Evolutionary conservation across 2,113 vertebrate species (phyloP).

Genomic region (Monarcha castaneiventris): DNA sequence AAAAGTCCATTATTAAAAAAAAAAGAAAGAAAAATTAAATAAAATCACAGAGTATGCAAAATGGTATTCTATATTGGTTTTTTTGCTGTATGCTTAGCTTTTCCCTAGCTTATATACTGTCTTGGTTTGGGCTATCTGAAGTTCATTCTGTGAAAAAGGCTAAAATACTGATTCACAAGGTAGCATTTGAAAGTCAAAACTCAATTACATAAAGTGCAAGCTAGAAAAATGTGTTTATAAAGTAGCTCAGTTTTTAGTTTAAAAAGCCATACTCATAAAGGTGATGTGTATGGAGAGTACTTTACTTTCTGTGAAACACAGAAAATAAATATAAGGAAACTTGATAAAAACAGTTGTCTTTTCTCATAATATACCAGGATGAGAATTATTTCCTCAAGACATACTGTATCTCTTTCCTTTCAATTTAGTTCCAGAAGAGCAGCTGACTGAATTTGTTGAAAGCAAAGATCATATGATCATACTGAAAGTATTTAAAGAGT

Average conservation of each 20-base stretch:
- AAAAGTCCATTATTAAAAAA: background rate
- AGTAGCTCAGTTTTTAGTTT: background rate
- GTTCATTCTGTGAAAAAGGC: background rate
- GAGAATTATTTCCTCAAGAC: background rate
- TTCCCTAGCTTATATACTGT: background rate
- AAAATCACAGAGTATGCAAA: background rate
- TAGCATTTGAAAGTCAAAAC: background rate
- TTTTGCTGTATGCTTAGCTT: background rate
- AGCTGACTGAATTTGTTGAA: slow-evolving; percentile 91
- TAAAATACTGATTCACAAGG: background rate
- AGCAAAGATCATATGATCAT: slow-evolving; percentile 86
- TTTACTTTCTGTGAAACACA: background rate
- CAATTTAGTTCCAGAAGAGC: slow-evolving; percentile 84
- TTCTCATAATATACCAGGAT: background rate
- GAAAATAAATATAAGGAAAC: background rate
- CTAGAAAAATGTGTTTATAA: background rate
- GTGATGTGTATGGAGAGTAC: background rate
- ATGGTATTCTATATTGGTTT: background rate
- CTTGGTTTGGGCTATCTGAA: background rate
- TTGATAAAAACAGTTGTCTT: background rate
- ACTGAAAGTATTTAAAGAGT: slow-evolving; percentile 78
- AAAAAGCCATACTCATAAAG: background rate
- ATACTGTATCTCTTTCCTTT: slow-evolving; percentile 3
- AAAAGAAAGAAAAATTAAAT: background rate
- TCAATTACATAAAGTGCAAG: background rate